Percentiles rank a stretch among this genome's conserved stretches.
These are phyloP conservation scores for Rotaria sp. DNA, from an alignment of 2,888 invertebrate species.

Conservation along the genomic window DNA sequence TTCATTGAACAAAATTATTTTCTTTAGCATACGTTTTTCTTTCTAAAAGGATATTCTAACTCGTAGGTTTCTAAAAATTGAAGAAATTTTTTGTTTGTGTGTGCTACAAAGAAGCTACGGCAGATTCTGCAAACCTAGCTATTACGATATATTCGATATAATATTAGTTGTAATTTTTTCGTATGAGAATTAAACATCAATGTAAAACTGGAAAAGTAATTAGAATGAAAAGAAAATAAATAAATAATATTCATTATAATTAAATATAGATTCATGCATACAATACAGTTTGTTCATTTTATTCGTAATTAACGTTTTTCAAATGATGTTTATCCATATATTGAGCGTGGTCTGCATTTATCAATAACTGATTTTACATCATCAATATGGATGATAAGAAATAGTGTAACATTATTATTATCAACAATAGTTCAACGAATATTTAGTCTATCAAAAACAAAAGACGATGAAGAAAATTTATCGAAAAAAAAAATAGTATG, in stretches of 20 bases:
- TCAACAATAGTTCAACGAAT: slow-evolving; percentile 73
- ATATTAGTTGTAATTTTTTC: too few species aligned
- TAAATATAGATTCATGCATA: slow-evolving; percentile 65
- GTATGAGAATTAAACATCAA: too few species aligned
- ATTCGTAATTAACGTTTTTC: slow-evolving; percentile 70
- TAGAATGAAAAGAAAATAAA: background rate
- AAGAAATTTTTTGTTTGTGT: too few species aligned
- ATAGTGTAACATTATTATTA: slow-evolving; percentile 76
- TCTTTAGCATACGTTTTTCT: too few species aligned
- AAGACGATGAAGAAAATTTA: slow-evolving; percentile 56
- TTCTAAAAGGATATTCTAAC: too few species aligned
- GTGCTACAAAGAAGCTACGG: too few species aligned
- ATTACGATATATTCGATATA: too few species aligned
- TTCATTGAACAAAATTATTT: too few species aligned
- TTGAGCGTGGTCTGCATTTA: slow-evolving; percentile 66
- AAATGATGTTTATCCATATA: slow-evolving; percentile 65
- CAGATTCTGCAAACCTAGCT: too few species aligned
- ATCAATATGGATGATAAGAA: slow-evolving; percentile 68
- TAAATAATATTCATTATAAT: background rate
- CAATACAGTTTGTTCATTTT: slow-evolving; percentile 75
- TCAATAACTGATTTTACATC: slow-evolving; percentile 71
- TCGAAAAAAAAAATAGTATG: slow-evolving; percentile 49
- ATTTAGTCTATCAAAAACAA: slow-evolving; percentile 68
- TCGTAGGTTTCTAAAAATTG: too few species aligned
- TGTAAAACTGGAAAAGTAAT: too few species aligned